Conservation (phyloP, 2,888 invertebrate species). For the Eupithecia tripunctaria region DNA sequence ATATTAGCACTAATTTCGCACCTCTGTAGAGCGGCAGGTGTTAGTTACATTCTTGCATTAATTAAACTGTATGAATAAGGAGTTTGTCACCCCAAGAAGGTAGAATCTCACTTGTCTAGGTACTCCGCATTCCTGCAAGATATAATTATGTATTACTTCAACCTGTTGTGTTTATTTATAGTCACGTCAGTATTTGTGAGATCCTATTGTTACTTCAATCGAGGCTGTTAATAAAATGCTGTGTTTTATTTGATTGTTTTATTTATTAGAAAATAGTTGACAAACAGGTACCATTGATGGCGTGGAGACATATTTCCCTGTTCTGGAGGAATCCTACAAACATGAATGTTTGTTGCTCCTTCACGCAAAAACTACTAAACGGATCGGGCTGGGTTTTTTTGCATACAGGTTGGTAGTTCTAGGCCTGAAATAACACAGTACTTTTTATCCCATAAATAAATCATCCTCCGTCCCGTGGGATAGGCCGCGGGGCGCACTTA, state of each 20-base stretch:
- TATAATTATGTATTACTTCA: slow-evolving; percentile 29
- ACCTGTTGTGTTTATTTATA: slow-evolving; percentile 30
- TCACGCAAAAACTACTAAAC: no score
- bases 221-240: slow-evolving; percentile 74
- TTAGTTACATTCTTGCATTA: slow-evolving; percentile 2
- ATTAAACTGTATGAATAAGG: slow-evolving; percentile 21
- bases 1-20: slow-evolving; percentile 20
- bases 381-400: no score
- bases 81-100: slow-evolving; percentile 30
- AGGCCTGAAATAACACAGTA: no score
- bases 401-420: no score
- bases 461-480: no score
- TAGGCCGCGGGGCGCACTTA: no score
- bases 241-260: slow-evolving; percentile 51
- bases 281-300: no score
- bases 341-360: no score
- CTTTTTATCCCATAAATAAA: no score
- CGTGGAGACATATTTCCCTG: no score
- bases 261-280: no score
- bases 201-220: slow-evolving; percentile 62
- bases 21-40: slow-evolving; percentile 24
- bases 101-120: slow-evolving; percentile 31
- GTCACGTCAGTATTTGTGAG: slow-evolving; percentile 68
- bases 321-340: no score
- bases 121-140: slow-evolving; percentile 25